Percentiles rank a stretch among this genome's conserved stretches.
phyloP scores from a whole-genome alignment of 2,797 vertebrate species.

The Poliocrania exsul region DNA sequence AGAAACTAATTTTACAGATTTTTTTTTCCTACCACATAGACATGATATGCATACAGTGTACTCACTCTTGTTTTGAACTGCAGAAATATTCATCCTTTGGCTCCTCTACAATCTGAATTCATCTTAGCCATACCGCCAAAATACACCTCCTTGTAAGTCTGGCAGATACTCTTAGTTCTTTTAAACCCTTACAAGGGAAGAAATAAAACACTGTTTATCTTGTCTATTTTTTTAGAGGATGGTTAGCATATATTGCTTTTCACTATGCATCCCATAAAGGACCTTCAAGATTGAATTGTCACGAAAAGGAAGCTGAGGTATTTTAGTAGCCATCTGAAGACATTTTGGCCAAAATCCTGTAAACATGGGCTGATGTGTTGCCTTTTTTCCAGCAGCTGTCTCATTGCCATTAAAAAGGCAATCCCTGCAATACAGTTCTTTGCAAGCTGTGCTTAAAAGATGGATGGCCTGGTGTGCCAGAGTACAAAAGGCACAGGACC shows the following conservation, averaged over 20 bases:
- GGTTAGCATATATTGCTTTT: background rate
- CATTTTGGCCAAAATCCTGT: background rate
- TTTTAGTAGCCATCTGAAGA: background rate
- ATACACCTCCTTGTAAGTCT: background rate
- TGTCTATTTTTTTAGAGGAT: background rate
- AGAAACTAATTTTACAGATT: background rate
- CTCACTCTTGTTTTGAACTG: background rate
- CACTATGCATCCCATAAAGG: background rate
- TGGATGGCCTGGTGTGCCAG: background rate
- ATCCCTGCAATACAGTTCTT: background rate
- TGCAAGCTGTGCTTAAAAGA: background rate
- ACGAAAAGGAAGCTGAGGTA: background rate
- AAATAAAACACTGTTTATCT: background rate
- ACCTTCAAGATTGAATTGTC: background rate
- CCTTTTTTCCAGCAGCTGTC: background rate
- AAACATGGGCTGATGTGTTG: background rate
- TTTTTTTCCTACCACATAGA: background rate
- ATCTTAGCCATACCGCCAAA: background rate
- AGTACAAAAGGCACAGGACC: background rate
- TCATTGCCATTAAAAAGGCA: background rate
- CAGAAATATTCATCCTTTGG: background rate
- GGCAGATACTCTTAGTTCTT: background rate
- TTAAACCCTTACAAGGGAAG: conserved; percentile 5
- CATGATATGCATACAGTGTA: background rate
- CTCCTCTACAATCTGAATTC: background rate